Evolutionary conservation across 2,888 invertebrate genomes (phyloP), one percentile per base, ranked within the genome.

Genomic region (Epirrhoe tristata): DNA sequence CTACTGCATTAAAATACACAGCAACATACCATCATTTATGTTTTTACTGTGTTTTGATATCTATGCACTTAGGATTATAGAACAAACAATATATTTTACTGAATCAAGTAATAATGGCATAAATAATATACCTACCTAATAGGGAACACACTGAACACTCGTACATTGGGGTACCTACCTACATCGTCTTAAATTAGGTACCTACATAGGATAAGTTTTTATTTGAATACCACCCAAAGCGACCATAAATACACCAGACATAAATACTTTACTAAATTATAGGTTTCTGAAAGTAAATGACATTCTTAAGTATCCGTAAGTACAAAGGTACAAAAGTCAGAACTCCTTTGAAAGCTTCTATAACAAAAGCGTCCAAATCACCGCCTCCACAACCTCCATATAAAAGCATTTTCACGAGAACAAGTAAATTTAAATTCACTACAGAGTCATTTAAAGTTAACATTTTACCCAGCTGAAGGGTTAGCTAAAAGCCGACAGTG

Each of bases 401-500:
- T 52, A 53, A 60, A 57, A 66, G 51, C 58, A 66, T 58, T 66
- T 62, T 43, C 58, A 58, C n/a, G 24, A 17, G 48, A 39, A 62
- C 61, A 66, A 66, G 63, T 36, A 46, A 56, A 56, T 67, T 56
- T 36, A 63, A 67, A 59, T 63, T 62, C 46, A 56, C 58, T 65
- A 65, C 31, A 62, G 39, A 60, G 56, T 65, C 36, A 57, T 67
- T 71, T 70, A 62, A 63, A 66, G 72, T 69, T 76, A 68, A 78
- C 80, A 75, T 74, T 76, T 72, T 63, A 60, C 63, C 63, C 46
- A 36, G 67, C 65, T 63, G 61, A 74, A 70, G 70, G 74, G 74
- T 73, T 73, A 74, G 69, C 76, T 79, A 79, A 80, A 81, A 82
- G 77, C 81, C 74, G 70, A 69, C 69, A 67, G 48, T 48, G 16